A percentile compares a stretch with the other conserved stretches of the same genome.
These are phyloP conservation scores for Sterna hirundo DNA, from an alignment of 2,113 vertebrate species.

Conservation along the genomic window DNA sequence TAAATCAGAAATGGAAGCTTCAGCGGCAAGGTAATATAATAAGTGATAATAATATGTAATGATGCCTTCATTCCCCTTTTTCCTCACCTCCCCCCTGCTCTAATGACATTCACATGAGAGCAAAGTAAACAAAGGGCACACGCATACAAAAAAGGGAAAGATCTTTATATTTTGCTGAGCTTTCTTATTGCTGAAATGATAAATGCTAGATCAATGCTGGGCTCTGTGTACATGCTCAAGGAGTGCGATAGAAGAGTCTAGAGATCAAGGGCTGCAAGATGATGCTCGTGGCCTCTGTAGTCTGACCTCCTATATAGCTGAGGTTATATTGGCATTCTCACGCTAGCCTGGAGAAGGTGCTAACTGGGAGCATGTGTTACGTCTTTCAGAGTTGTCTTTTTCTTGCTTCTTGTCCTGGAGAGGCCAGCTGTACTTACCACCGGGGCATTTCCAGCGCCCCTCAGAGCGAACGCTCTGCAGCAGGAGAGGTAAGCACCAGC, in stretches of 20 bases:
- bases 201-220: neutral
- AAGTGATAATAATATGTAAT: neutral
- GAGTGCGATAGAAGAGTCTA: neutral
- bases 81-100: neutral
- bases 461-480: fast-evolving
- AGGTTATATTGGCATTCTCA: neutral
- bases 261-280: neutral
- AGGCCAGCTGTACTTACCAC: neutral
- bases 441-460: neutral
- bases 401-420: neutral
- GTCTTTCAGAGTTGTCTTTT: neutral
- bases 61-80: neutral
- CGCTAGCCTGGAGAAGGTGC: neutral
- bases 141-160: neutral
- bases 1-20: neutral
- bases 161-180: neutral
- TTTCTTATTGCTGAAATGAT: neutral
- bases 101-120: neutral
- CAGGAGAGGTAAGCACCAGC: neutral
- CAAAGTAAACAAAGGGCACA: neutral
- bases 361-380: neutral
- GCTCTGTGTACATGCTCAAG: neutral
- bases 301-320: neutral
- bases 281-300: neutral
- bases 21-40: neutral